These are phyloP conservation scores for Clavelina lepadiformis DNA, from an alignment of 23 tunicate genomes.

Conservation along the genomic window DNA sequence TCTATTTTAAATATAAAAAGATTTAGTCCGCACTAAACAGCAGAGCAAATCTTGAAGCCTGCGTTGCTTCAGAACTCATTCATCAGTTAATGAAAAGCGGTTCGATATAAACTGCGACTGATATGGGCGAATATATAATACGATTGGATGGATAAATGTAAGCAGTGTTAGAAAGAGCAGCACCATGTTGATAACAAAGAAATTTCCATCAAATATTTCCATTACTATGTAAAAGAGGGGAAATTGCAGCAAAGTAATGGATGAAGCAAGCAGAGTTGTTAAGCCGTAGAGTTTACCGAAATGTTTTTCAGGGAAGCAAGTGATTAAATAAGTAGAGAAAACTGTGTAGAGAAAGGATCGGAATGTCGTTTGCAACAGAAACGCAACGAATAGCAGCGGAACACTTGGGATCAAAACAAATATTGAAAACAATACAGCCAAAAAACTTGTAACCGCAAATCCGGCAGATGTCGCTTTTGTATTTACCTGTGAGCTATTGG, in stretches of 20 bases:
- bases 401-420: background rate
- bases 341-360: too few relatives aligned
- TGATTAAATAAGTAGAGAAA: background rate
- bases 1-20: too few relatives aligned
- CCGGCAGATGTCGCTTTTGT: background rate
- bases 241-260: slow-evolving; percentile 1
- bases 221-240: slow-evolving; percentile 1
- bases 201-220: background rate
- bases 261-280: background rate
- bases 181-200: slow-evolving; percentile 3
- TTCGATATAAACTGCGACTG: too few relatives aligned
- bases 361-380: background rate
- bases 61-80: too few relatives aligned
- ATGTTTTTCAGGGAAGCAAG: slow-evolving; percentile 4
- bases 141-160: background rate
- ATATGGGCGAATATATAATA: background rate
- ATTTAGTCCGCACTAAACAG: too few relatives aligned
- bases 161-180: background rate
- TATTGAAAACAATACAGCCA: background rate
- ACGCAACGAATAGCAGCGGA: background rate
- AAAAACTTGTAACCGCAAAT: background rate
- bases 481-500: background rate
- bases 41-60: too few relatives aligned
- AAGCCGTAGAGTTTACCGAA: slow-evolving; percentile 4
- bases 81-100: too few relatives aligned